Percentiles rank a stretch among this genome's conserved stretches.
Conservation (phyloP, 2,113 vertebrate species). For the Neolamprologus sp. region DNA sequence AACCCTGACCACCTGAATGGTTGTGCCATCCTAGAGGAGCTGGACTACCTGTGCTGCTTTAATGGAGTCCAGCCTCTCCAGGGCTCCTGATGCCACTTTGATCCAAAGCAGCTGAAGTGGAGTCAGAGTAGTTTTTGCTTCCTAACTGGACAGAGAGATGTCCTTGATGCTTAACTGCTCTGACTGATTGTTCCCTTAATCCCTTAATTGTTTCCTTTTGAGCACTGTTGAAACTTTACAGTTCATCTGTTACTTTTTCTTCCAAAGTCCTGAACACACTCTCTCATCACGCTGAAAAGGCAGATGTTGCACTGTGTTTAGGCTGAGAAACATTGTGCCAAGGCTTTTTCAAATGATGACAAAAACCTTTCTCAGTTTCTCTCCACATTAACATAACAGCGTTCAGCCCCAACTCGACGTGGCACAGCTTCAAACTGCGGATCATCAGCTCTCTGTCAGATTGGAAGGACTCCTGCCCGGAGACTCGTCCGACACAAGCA, state of each 20-base stretch:
- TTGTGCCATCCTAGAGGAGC: neutral
- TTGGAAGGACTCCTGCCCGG: neutral
- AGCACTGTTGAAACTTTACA: neutral
- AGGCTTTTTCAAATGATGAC: neutral
- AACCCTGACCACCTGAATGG: neutral
- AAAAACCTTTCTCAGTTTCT: neutral
- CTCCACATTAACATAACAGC: neutral
- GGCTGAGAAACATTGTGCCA: neutral
- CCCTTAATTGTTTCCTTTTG: neutral
- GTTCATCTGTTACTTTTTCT: neutral
- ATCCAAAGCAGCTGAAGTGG: neutral
- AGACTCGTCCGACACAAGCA: neutral
- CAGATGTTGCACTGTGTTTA: neutral
- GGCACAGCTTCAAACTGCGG: neutral
- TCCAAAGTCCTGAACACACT: neutral
- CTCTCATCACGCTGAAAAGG: neutral
- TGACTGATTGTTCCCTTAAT: neutral
- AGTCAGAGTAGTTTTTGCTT: fast-evolving
- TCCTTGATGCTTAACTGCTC: neutral
- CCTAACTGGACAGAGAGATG: neutral
- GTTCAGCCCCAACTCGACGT: neutral
- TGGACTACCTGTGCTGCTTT: neutral
- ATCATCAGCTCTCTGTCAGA: neutral
- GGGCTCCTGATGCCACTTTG: fast-evolving
- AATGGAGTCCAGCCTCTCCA: neutral